A percentile compares a stretch with the other conserved stretches of the same genome.
Evolutionary conservation across 2,113 vertebrate genomes (phyloP).

Genomic region (Toxotes chatareus): DNA sequence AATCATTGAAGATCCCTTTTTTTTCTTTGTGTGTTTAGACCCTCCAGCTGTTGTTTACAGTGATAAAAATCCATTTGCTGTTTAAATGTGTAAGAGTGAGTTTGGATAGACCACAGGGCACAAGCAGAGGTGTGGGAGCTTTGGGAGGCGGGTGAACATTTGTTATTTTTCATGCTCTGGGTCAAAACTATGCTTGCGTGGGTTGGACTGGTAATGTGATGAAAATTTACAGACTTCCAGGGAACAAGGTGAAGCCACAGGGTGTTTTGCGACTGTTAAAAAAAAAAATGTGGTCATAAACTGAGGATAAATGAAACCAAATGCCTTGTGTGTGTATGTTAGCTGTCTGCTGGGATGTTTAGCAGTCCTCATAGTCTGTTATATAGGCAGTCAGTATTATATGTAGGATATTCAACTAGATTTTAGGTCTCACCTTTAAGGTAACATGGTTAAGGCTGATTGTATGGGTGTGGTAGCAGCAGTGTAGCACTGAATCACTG

Average conservation of each 20-base stretch:
- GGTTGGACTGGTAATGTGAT: slow-evolving; percentile 54
- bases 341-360: slow-evolving; percentile 10
- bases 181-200: slow-evolving; percentile 62
- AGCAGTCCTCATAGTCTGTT: background rate
- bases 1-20: slow-evolving; percentile 31
- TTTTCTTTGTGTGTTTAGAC: slow-evolving; percentile 35
- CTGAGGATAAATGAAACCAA: slow-evolving; percentile 12
- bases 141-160: slow-evolving; percentile 62
- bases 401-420: background rate
- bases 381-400: background rate
- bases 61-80: slow-evolving; percentile 58
- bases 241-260: slow-evolving; percentile 33
- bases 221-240: slow-evolving; percentile 43
- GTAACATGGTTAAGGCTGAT: slow-evolving; percentile 24
- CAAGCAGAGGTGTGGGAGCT: slow-evolving; percentile 67
- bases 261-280: slow-evolving; percentile 24
- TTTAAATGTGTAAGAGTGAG: slow-evolving; percentile 56
- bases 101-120: slow-evolving; percentile 59
- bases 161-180: slow-evolving; percentile 65
- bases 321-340: background rate
- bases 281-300: slow-evolving; percentile 2
- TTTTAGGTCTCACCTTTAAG: slow-evolving; percentile 41
- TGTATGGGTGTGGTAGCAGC: slow-evolving; percentile 40
- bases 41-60: slow-evolving; percentile 62
- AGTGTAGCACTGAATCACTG: background rate